Evolutionary conservation across 2,797 vertebrate species (phyloP).

Genomic region (Poeciliopsis gracilis): DNA sequence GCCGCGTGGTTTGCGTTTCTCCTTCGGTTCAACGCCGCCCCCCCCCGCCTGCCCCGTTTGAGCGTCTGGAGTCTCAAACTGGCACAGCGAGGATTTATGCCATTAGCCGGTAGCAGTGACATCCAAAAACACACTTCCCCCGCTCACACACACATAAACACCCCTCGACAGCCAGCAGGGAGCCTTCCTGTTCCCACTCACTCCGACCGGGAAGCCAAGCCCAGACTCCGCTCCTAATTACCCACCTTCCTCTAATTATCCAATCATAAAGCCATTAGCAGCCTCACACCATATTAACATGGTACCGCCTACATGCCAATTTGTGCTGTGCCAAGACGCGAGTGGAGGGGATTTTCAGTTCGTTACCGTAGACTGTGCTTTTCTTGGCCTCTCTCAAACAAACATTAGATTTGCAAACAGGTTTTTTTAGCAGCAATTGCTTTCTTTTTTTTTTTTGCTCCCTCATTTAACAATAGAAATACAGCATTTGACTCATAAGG

Average conservation of each 20-base stretch:
- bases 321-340: conserved; percentile 69
- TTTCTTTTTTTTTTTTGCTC: neutral
- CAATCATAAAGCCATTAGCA: conserved; percentile 86
- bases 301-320: conserved; percentile 75
- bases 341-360: conserved; percentile 54
- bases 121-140: conserved; percentile 72
- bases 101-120: conserved; percentile 67
- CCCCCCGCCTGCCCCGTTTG: conserved; percentile 5
- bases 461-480: conserved; percentile 31
- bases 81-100: conserved; percentile 69
- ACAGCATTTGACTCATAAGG: conserved; percentile 10
- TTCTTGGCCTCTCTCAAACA: conserved; percentile 42
- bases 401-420: conserved; percentile 48
- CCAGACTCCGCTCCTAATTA: conserved; percentile 79
- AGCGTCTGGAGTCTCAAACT: conserved; percentile 59
- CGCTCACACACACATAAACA: conserved; percentile 71
- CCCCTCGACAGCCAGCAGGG: conserved; percentile 74
- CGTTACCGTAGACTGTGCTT: conserved; percentile 41
- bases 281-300: conserved; percentile 86
- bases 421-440: conserved; percentile 35
- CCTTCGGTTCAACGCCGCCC: conserved; percentile 28
- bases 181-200: conserved; percentile 79
- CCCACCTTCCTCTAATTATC: conserved; percentile 85
- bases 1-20: conserved; percentile 28
- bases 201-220: conserved; percentile 70